Evolutionary conservation across 2,113 vertebrate species (phyloP).

Genomic region (Ictidomys tridecemlineatus): DNA sequence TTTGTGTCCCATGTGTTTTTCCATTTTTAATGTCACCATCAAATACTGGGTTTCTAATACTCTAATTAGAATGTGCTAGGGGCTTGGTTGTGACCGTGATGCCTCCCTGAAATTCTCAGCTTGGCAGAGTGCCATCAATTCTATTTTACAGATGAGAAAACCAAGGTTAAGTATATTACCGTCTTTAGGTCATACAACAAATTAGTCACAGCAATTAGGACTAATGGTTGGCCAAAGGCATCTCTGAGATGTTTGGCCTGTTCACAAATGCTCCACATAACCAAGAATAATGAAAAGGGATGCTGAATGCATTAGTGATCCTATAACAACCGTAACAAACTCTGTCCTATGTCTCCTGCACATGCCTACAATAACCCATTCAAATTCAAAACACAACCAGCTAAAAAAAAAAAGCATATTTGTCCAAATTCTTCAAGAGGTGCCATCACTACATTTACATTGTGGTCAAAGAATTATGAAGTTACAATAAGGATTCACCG

Average conservation of each 20-base stretch:
- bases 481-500: not conserved
- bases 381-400: not conserved
- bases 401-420: not conserved
- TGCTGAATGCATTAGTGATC: fast-evolving
- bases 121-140: not conserved
- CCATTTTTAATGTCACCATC: not conserved
- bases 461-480: not conserved
- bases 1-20: not conserved
- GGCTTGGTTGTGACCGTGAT: not conserved
- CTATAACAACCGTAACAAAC: not conserved
- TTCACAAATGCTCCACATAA: not conserved
- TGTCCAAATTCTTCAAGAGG: not conserved
- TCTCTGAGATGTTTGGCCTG: not conserved
- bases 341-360: not conserved
- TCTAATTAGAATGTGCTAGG: not conserved
- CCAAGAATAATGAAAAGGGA: not conserved
- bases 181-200: slow-evolving; percentile 13
- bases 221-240: slow-evolving; percentile 18
- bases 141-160: slow-evolving; percentile 56
- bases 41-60: not conserved
- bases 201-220: slow-evolving; percentile 54
- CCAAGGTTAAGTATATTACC: slow-evolving; percentile 12
- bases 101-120: not conserved
- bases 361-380: not conserved
- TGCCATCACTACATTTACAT: not conserved